Percentiles rank a stretch among this genome's conserved stretches.
Conservation (phyloP, 2,113 vertebrate species). For the Actenoides lindsayi region DNA sequence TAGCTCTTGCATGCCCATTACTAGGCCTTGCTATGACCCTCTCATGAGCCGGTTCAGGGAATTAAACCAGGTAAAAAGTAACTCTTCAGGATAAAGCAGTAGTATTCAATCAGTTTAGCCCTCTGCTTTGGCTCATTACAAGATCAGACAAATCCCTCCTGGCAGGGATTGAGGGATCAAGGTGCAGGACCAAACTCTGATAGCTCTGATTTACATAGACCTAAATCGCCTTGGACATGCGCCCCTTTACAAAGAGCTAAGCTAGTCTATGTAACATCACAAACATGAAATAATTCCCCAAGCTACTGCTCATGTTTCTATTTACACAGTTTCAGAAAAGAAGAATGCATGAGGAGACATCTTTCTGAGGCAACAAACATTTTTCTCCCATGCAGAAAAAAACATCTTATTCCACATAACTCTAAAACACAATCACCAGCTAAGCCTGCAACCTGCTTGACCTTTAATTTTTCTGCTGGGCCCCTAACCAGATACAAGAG, state of each 20-base stretch:
- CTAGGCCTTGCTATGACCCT: neutral
- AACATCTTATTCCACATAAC: neutral
- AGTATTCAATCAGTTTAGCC: neutral
- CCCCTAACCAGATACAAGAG: neutral
- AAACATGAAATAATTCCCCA: neutral
- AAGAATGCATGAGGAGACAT: neutral
- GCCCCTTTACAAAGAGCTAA: neutral
- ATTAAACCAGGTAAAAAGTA: constrained; percentile 15
- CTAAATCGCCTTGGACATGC: neutral
- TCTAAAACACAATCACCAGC: neutral
- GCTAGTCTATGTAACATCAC: neutral
- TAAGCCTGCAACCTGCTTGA: neutral
- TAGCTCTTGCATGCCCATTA: neutral
- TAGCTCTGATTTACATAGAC: neutral
- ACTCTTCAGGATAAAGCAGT: neutral
- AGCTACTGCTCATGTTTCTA: neutral
- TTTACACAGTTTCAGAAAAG: neutral
- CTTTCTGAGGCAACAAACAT: neutral
- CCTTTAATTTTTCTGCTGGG: neutral
- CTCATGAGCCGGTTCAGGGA: neutral
- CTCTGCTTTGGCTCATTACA: neutral
- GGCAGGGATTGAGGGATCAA: neutral
- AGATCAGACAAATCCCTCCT: neutral
- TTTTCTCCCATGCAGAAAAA: neutral
- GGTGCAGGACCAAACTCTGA: neutral